Base-by-base conservation (phyloP, 1,140 invertebrate species). In the Apis dorsata region DNA sequence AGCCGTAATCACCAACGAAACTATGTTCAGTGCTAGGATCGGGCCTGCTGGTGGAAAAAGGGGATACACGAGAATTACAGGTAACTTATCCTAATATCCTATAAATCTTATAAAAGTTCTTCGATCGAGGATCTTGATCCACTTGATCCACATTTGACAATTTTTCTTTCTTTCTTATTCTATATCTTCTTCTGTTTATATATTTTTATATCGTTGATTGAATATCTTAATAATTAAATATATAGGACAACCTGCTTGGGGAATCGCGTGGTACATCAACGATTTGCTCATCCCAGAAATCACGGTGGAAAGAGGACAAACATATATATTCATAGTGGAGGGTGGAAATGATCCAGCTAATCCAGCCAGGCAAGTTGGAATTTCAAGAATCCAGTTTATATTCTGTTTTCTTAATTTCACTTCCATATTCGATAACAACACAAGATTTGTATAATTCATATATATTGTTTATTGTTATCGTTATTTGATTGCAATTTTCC, bases 211-310 rank as follows among this genome's bases (percentile, higher is more conserved):
- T n/a, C 3, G n/a, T 1, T 10, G 19, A 24, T 70, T 0, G 11
- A 55, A 28, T 0, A 5, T 55, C 12, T 9, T 19, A 62, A 49
- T 11, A 24, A 62, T 19, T 1, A 85, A 28, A 62, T 69, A 79
- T 28, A 55, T 70, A 96, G 96, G 96, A 76, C 94, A 96, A 86
- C 96, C 97, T 12, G 97, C 97, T 1, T 98, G 97, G 96, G 98
- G 97, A 59, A 97, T 98, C 84, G 97, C 97, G 15, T 99, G 98
- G 97, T 99, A 98, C 94, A 97, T 99, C 87, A 99, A 99, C 92
- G 98, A 98, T 88, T 94, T 96, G 85, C 94, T 99, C 12, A 98
- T 98, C 85, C 98, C 98, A 0, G 98, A 99, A 92, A 94, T 99
- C 12, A 97, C 97, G 74, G 97, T 99, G 62, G 97, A 98, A 91